Percentiles rank a stretch among this genome's conserved stretches.
These are phyloP conservation scores for Danio aesculapii DNA, from an alignment of 2,797 vertebrate genomes.

Conservation along the genomic window DNA sequence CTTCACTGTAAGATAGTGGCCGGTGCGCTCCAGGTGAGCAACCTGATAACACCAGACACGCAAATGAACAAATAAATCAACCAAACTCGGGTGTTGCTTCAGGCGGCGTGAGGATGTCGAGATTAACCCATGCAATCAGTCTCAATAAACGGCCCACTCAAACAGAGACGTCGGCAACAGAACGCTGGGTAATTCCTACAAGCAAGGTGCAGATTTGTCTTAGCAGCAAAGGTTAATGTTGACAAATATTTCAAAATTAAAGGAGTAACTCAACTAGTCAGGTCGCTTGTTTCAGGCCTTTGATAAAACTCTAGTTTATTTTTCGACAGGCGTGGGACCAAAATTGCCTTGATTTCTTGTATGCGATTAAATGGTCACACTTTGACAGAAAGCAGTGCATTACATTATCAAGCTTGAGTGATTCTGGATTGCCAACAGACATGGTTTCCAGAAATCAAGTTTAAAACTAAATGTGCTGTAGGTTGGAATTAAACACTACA, in stretches of 20 bases:
- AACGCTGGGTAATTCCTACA: constrained; percentile 72
- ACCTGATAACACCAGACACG: constrained; percentile 78
- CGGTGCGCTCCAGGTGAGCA: constrained; percentile 96
- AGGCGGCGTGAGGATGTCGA: constrained; percentile 59
- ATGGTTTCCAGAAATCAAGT: background rate
- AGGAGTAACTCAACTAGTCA: constrained; percentile 80
- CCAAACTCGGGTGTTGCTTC: constrained; percentile 22
- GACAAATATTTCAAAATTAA: constrained; percentile 84
- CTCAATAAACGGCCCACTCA: constrained; percentile 78
- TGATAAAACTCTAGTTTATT: constrained; percentile 75
- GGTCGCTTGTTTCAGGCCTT: constrained; percentile 74
- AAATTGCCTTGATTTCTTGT: constrained; percentile 76
- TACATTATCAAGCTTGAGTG: constrained; percentile 48
- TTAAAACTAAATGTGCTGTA: background rate
- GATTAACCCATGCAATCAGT: constrained; percentile 80
- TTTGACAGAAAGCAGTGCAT: constrained; percentile 53
- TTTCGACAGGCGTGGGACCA: constrained; percentile 60
- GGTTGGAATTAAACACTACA: background rate
- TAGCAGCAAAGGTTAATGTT: constrained; percentile 82
- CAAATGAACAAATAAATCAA: constrained; percentile 60
- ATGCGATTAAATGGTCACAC: constrained; percentile 66
- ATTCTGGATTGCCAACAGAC: constrained; percentile 20
- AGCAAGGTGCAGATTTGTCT: constrained; percentile 78
- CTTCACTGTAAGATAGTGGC: constrained; percentile 97
- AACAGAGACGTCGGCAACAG: constrained; percentile 73